Evolutionary conservation across 2,113 vertebrate genomes (phyloP).

Genomic region (Apodemus speciosus): DNA sequence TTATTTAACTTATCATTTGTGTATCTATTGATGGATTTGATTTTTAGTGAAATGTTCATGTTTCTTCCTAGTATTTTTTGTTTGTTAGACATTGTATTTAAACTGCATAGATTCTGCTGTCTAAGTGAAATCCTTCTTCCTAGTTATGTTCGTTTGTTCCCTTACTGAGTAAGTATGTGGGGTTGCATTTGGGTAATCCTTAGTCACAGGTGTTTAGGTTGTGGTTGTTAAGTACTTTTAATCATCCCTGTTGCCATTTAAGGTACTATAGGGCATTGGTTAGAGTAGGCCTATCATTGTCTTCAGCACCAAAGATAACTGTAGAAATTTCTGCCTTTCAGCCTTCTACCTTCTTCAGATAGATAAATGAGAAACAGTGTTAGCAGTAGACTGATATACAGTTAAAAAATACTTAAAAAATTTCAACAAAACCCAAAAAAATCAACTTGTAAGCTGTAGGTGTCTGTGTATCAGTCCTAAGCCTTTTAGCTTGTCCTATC

Average conservation of each 20-base stretch:
- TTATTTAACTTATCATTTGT: neutral
- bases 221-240: neutral
- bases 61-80: conserved; percentile 15
- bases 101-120: neutral
- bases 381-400: neutral
- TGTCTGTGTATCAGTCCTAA: neutral
- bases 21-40: neutral
- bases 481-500: neutral
- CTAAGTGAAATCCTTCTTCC: neutral
- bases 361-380: neutral
- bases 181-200: neutral
- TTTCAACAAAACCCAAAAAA: neutral
- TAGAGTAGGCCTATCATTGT: neutral
- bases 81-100: conserved; percentile 42
- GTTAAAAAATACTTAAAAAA: neutral
- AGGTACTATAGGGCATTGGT: neutral
- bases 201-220: neutral
- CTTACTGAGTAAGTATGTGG: neutral
- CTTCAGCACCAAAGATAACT: neutral
- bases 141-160: neutral
- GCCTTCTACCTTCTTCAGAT: neutral
- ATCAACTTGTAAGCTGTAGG: neutral
- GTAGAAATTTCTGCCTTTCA: conserved; percentile 1
- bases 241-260: neutral
- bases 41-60: neutral